These are phyloP conservation scores for Brotula barbata DNA, from an alignment of 2,797 vertebrate species.

Conservation along the genomic window DNA sequence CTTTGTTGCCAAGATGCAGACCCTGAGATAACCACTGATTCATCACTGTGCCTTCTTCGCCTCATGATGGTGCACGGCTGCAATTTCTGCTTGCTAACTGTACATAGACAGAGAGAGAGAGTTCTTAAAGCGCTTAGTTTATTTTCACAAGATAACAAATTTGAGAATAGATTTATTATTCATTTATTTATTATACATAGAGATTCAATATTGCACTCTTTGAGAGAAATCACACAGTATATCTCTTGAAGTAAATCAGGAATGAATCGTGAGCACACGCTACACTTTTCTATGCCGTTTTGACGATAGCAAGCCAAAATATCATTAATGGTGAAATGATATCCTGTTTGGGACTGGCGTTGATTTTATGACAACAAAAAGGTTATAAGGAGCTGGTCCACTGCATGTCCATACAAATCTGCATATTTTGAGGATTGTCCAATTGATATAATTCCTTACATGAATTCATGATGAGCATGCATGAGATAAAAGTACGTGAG, in stretches of 20 bases:
- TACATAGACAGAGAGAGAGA: constrained; percentile 41
- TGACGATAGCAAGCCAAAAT: constrained; percentile 62
- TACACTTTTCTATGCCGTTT: constrained; percentile 28
- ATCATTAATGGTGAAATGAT: constrained; percentile 30
- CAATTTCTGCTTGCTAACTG: constrained; percentile 40
- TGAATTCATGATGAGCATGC: constrained; percentile 5
- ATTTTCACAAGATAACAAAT: constrained; percentile 19
- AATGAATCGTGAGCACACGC: constrained; percentile 16
- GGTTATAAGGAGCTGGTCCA: constrained; percentile 33
- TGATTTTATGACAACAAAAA: constrained; percentile 38
- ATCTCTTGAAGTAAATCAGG: background rate
- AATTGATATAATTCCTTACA: constrained; percentile 2
- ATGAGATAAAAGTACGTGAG: constrained; percentile 1
- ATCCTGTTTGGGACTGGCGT: constrained; percentile 40
- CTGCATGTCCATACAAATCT: background rate
- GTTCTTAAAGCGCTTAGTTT: constrained; percentile 34
- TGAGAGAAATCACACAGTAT: constrained; percentile 4
- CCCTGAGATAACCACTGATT: constrained; percentile 53
- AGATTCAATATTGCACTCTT: constrained; percentile 19
- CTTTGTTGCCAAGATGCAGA: constrained; percentile 77
- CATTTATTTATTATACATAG: constrained; percentile 49
- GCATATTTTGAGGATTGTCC: constrained; percentile 1
- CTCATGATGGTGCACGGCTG: constrained; percentile 20
- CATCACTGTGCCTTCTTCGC: constrained; percentile 69
- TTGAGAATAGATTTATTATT: constrained; percentile 15